Conservation (phyloP, 2,888 invertebrate species). For the Prostheceraeus crozeri region DNA sequence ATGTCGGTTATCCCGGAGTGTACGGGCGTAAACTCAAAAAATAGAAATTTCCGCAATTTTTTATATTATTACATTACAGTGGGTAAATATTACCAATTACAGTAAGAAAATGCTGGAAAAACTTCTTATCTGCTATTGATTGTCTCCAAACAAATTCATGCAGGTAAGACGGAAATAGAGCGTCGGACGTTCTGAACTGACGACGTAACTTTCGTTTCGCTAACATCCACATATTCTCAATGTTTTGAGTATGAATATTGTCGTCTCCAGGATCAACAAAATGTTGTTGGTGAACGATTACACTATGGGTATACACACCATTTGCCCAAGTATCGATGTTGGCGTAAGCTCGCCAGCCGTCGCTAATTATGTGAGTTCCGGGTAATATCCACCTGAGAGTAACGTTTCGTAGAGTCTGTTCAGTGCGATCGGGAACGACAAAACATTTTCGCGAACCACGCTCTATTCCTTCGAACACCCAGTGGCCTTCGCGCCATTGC, state of each 20-base stretch:
- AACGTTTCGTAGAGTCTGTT: neutral
- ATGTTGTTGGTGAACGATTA: neutral
- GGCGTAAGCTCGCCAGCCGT: constrained; percentile 29
- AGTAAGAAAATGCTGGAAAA: no score
- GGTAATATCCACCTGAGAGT: constrained; percentile 57
- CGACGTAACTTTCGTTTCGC: constrained; percentile 28
- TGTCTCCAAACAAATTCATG: constrained; percentile 30
- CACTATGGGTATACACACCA: constrained; percentile 29
- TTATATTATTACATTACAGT: no score
- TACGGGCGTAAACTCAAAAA: no score
- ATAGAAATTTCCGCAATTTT: no score
- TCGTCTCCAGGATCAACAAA: constrained; percentile 24
- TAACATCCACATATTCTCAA: constrained; percentile 21
- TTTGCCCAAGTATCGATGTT: constrained; percentile 1
- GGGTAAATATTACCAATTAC: no score
- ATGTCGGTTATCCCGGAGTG: no score
- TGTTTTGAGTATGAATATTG: constrained; percentile 18
- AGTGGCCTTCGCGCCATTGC: neutral
- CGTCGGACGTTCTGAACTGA: neutral
- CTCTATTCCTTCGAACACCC: constrained; percentile 5
- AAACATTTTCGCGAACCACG: neutral
- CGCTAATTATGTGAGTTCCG: constrained; percentile 31
- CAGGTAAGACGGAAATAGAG: constrained; percentile 2
- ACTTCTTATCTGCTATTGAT: no score
- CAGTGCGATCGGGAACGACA: constrained; percentile 5